These are phyloP conservation scores for Harmothoe impar DNA, from an alignment of 2,888 invertebrate genomes.

Conservation along the genomic window DNA sequence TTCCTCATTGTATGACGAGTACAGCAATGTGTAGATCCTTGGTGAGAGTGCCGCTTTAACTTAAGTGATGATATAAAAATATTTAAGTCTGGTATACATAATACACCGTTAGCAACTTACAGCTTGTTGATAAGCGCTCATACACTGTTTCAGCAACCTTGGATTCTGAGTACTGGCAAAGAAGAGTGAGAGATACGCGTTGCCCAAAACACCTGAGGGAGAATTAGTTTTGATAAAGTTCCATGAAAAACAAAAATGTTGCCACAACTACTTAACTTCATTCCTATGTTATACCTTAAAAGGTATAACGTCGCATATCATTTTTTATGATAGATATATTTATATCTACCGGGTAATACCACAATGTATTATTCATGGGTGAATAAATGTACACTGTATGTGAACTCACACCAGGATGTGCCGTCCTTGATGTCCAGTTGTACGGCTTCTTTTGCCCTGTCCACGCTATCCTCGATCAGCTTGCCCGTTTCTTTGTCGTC, in stretches of 20 bases:
- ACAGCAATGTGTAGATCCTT: too few species aligned
- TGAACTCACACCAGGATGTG: slow-evolving; percentile 88
- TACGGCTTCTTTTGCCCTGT: slow-evolving; percentile 92
- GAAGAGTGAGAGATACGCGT: slow-evolving; percentile 92
- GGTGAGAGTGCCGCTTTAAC: too few species aligned
- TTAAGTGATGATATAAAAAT: too few species aligned
- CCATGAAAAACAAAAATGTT: slow-evolving; percentile 47
- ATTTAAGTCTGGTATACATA: too few species aligned
- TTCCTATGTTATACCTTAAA: too few species aligned
- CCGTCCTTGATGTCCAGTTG: slow-evolving; percentile 91
- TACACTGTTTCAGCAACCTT: slow-evolving; percentile 88
- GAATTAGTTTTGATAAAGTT: too few species aligned
- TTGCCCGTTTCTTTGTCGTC: slow-evolving; percentile 84
- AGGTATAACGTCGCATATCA: too few species aligned
- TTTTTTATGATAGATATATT: too few species aligned
- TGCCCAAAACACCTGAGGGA: slow-evolving; percentile 88
- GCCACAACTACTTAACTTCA: not conserved
- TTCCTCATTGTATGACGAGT: too few species aligned
- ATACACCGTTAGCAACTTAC: slow-evolving; percentile 84
- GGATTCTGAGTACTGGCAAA: slow-evolving; percentile 90
- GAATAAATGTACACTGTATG: too few species aligned
- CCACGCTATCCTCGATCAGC: slow-evolving; percentile 89
- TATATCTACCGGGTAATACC: too few species aligned
- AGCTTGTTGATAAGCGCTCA: slow-evolving; percentile 92
- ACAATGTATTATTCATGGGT: too few species aligned